Evolutionary conservation across 1,140 invertebrate species (phyloP).

Genomic region (Bradynema listronoti): DNA sequence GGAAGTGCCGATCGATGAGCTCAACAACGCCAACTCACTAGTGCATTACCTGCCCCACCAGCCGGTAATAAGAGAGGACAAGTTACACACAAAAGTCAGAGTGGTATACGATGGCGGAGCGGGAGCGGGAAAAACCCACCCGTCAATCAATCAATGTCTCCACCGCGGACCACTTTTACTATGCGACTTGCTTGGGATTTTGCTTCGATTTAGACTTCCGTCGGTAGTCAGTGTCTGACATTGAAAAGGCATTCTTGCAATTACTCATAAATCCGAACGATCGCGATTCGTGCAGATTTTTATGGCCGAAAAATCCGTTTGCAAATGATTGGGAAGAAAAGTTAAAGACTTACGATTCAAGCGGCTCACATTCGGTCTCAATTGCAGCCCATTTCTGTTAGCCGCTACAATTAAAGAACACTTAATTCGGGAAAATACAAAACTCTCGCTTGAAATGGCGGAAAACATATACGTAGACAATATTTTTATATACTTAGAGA

Average conservation of each 20-base stretch:
- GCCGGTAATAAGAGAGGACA: too few relatives aligned
- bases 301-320: constrained; percentile 1
- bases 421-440: constrained; percentile 1
- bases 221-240: constrained; percentile 4
- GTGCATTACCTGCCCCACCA: too few relatives aligned
- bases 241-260: constrained; percentile 27
- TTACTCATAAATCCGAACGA: constrained; percentile 8
- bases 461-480: constrained; percentile 29
- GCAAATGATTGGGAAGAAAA: not conserved
- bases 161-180: too few relatives aligned
- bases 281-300: constrained; percentile 19
- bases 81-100: too few relatives aligned
- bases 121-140: too few relatives aligned
- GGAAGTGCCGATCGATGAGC: too few relatives aligned
- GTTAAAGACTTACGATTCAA: constrained; percentile 16
- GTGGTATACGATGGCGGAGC: too few relatives aligned
- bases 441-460: not conserved
- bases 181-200: too few relatives aligned
- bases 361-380: constrained; percentile 18
- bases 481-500: not conserved
- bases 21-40: too few relatives aligned
- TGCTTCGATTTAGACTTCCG: not conserved
- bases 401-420: constrained; percentile 17
- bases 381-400: constrained; percentile 17
- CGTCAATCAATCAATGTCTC: too few relatives aligned